Base-by-base conservation (phyloP, 2,888 invertebrate genomes). In the Pseudococcus viburni region DNA sequence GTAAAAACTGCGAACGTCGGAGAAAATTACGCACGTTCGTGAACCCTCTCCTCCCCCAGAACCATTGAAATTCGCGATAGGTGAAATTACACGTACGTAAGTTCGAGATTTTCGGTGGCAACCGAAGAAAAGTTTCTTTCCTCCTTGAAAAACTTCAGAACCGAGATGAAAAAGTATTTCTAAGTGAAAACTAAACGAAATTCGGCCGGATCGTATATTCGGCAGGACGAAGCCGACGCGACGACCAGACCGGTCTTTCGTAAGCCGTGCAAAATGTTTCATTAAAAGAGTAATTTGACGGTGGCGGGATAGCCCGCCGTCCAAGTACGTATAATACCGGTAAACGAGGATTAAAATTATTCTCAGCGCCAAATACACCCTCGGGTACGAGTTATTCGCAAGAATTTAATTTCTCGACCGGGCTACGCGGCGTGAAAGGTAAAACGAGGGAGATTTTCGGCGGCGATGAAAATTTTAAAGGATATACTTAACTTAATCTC, bases 271-370 rank as follows among this genome's bases (percentile, higher is more conserved):
- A 26, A 68, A 64, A 68, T 68, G 68, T 68, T 68, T 68, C 68
- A 68, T 68, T 68, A 68, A 68, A 68, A 26, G 68, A 68, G 68
- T 68, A 68, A 68, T 68, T 68, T 68, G 68, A 68, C 68, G 68
- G 55, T 4, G 5, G n/a, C 15, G 55, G 8, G 4, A n/a, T 8
- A 4, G 6, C 17, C 4, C 55, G 7, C 55, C 26, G 26, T 68
- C 26, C 12, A 26, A 68, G 68, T 11, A n/a, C 48, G 68, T 26
- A 12, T 68, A 68, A 68, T 68, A 68, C 68, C 22, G 26, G 68
- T 68, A 68, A 68, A 68, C 2, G 22, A 26, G 26, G 12, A 26
- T 22, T 68, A 68, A 68, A 68, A 68, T 68, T 26, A 68, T 68
- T 68, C 68, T 55, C 68, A 68, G 11, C 68, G 68, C 68, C 68